Evolutionary conservation across 2,888 invertebrate genomes (phyloP), one percentile per base, ranked within the genome.

Genomic region (Ferdinandea cuprea): DNA sequence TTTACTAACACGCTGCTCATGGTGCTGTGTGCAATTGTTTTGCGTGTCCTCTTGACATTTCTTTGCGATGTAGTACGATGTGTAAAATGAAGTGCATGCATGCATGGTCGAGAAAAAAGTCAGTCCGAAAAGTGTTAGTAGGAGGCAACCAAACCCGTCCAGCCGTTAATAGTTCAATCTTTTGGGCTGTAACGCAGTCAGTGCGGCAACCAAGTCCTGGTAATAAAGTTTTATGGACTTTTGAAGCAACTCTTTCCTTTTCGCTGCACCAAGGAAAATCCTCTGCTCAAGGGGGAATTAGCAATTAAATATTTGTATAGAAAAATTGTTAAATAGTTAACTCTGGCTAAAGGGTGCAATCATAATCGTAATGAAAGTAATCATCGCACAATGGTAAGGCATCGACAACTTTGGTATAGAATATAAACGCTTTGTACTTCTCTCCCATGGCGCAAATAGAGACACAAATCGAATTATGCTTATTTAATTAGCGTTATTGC

Each of bases 401-500:
- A 15, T 48, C 8, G 35, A 28, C 28, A 3, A 2, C 21, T 28
- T 8, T 17, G 30, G 1, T 5, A n/a, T n/a, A 15, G 19, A 19
- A 35, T 11, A n/a, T 13, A 11, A 11, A n/a, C 9, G n/a, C 9
- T 9, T 11, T 0, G 13, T 5, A 13, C 15, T 15, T 52, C 3
- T 30, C n/a, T 11, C 13, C 15, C 17, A 19, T 19, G 46, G 46
- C n/a, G n/a, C 50, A 13, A 32, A 25, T 40, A 3, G 25, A 46
- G 48, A 19, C 5, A 37, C 54, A 72, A 72, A 83, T 68, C 77
- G 66, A 77, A 77, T 77, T 83, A 77, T 37, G 61, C 25, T 83
- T 77, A 83, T 83, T 83, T 83, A 77, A 83, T 83, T 83, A 77
- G 66, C 54, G 50, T n/a, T 72, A 46, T 30, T 8, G 11, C 42